Evolutionary conservation across 64 coral and sea anemone species (phyloP).

Genomic region (Montipora foliosa): DNA sequence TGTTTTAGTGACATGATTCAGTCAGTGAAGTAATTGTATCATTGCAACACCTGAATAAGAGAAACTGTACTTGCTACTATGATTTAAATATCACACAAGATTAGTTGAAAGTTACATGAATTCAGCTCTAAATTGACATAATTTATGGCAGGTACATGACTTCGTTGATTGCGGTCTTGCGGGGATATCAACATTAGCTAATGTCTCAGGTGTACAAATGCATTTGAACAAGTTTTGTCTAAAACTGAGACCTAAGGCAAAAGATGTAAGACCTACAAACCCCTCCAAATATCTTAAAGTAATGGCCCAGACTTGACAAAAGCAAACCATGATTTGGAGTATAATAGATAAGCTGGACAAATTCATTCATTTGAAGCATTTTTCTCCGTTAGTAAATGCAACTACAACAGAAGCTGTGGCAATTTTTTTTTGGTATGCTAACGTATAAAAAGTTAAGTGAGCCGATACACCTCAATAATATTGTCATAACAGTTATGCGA

Average conservation of each 20-base stretch:
- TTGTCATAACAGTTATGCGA: too few relatives aligned
- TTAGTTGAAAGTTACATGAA: too few relatives aligned
- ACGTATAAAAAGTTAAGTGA: too few relatives aligned
- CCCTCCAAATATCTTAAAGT: background rate
- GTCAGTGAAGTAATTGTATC: too few relatives aligned
- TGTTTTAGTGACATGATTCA: too few relatives aligned
- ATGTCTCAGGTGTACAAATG: background rate
- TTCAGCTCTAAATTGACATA: background rate
- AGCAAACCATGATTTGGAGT: background rate
- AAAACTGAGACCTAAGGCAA: background rate
- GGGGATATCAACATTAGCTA: background rate
- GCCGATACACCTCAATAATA: too few relatives aligned
- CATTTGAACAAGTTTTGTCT: background rate
- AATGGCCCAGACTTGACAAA: background rate
- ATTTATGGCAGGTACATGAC: background rate
- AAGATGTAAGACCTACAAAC: background rate
- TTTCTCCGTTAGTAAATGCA: background rate
- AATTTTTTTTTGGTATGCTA: background rate
- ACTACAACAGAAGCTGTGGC: background rate
- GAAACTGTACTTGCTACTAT: too few relatives aligned
- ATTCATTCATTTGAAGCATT: background rate
- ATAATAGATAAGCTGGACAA: background rate
- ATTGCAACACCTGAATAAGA: too few relatives aligned
- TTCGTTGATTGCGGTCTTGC: background rate
- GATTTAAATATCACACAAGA: too few relatives aligned